Percentiles rank a stretch among this genome's conserved stretches.
These are phyloP conservation scores for human (Homo sapiens) DNA, from an alignment of 2,113 vertebrate species.

Conservation along the genomic window GRCh38 chr1:20703501-20704000, in stretches of 20 bases:
- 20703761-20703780: background rate
- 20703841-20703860: no score
- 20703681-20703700: no score
- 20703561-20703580: no score
- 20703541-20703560: fast-evolving
- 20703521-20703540: background rate
- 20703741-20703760: background rate
- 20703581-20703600: background rate
- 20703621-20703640: background rate
- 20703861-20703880: no score
- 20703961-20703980: background rate
- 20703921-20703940: no score
- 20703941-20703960: background rate
- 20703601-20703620: background rate
- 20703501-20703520: background rate
- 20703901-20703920: no score
- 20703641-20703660: no score
- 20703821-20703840: no score
- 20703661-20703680: background rate
- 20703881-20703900: no score
- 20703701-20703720: background rate
- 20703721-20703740: background rate
- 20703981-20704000: background rate
- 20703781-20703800: background rate
- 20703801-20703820: background rate